These are phyloP conservation scores for Brachystomella parvula DNA, from an alignment of 1,140 invertebrate genomes.

Conservation along the genomic window DNA sequence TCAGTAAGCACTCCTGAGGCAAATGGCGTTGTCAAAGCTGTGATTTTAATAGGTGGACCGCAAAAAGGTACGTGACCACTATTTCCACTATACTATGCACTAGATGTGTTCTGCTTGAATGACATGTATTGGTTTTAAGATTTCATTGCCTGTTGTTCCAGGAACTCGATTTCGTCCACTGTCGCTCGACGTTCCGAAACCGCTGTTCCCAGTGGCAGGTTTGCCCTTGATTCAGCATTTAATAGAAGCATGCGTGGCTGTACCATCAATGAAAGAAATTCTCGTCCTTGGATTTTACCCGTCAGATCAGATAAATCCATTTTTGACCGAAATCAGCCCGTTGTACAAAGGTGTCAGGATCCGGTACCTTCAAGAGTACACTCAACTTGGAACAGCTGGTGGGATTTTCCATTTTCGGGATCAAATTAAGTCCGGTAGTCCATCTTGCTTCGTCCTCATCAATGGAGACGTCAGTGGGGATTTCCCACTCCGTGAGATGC, in stretches of 20 bases:
- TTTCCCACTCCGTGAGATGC: constrained; percentile 80
- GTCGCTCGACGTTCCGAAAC: constrained; percentile 93
- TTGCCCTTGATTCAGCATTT: constrained; percentile 92
- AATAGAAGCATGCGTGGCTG: constrained; percentile 82
- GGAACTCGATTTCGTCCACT: constrained; percentile 93
- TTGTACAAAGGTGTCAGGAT: constrained; percentile 36
- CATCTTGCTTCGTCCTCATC: constrained; percentile 85
- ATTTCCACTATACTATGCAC: neutral
- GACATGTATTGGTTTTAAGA: constrained; percentile 9
- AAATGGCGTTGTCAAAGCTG: constrained; percentile 49
- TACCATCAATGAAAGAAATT: constrained; percentile 77
- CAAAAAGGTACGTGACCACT: constrained; percentile 52
- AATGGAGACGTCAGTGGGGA: constrained; percentile 92
- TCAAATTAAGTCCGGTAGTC: constrained; percentile 82
- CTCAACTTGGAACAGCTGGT: constrained; percentile 87
- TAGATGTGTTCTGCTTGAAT: neutral
- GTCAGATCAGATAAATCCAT: constrained; percentile 68
- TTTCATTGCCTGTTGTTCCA: constrained; percentile 43
- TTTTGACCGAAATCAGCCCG: constrained; percentile 64
- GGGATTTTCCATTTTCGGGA: constrained; percentile 96
- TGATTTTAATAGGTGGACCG: constrained; percentile 57
- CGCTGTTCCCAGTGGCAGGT: constrained; percentile 92
- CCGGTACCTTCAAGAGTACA: constrained; percentile 89
- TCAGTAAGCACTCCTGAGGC: neutral
- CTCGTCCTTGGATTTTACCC: constrained; percentile 89